phyloP scores from a whole-genome alignment of 2,113 vertebrate genomes.

The Oncorhynchus masou region DNA sequence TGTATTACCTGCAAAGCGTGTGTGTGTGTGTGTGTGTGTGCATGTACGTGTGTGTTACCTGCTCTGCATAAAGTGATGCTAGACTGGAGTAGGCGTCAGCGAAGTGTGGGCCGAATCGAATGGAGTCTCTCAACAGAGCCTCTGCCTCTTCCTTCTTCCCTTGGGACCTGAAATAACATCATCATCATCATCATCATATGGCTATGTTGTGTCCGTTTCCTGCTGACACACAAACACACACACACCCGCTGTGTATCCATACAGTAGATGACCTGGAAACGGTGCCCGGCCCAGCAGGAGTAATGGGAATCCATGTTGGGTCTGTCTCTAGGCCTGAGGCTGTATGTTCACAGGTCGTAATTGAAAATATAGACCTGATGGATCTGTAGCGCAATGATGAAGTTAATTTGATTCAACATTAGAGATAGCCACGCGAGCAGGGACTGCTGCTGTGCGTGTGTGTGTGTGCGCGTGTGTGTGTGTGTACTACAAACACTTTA shows the following conservation, averaged over 20 bases:
- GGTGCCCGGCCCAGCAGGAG: no score
- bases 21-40: neutral
- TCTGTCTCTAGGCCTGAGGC: neutral
- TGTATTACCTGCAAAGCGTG: neutral
- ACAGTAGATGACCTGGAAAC: no score
- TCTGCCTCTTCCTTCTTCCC: slow-evolving; percentile 85
- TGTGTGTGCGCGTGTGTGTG: neutral
- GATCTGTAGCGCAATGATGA: neutral
- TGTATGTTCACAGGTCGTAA: neutral
- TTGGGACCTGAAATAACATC: slow-evolving; percentile 74
- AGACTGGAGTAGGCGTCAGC: slow-evolving; percentile 94
- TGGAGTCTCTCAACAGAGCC: slow-evolving; percentile 80
- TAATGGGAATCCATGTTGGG: neutral
- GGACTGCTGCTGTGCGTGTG: neutral
- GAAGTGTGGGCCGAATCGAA: slow-evolving; percentile 86
- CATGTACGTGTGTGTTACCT: slow-evolving; percentile 73
- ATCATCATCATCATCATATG: neutral
- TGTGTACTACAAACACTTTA: neutral
- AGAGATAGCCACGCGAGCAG: no score
- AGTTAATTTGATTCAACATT: neutral
- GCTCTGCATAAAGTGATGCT: slow-evolving; percentile 88
- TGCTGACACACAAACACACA: no score
- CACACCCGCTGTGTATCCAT: no score
- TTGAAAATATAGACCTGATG: neutral
- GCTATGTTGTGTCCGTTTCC: no score